Evolutionary conservation across 2,113 vertebrate genomes (phyloP).

Genomic region (Andinoacara biseriatus): DNA sequence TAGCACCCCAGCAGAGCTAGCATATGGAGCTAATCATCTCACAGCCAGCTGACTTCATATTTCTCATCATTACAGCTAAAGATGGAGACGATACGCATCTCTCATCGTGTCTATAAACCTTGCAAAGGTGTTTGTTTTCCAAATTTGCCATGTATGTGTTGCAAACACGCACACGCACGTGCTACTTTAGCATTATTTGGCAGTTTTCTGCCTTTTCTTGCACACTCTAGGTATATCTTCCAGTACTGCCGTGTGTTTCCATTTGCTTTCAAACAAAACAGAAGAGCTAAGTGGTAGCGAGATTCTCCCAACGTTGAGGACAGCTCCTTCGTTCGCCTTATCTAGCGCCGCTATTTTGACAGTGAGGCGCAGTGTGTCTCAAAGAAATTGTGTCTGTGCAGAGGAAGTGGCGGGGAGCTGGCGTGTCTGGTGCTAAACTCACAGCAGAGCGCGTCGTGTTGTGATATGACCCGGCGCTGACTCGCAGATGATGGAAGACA

Average conservation of each 20-base stretch:
- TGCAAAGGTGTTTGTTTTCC: conserved; percentile 5
- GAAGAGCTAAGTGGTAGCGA: conserved; percentile 16
- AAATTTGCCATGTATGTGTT: not conserved
- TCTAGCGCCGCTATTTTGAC: conserved; percentile 50
- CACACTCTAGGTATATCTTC: not conserved
- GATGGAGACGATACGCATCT: conserved; percentile 3
- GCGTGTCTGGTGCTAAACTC: conserved; percentile 64
- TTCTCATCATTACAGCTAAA: conserved; percentile 51
- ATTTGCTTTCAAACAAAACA: not conserved
- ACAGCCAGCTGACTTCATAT: conserved; percentile 53
- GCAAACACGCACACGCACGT: too few species aligned
- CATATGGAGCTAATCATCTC: conserved; percentile 62
- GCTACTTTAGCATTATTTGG: not conserved
- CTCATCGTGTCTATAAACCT: not conserved
- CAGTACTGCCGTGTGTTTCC: not conserved
- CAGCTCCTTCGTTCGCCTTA: conserved; percentile 41
- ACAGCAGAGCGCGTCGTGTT: conserved; percentile 63
- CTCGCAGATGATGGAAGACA: conserved; percentile 64
- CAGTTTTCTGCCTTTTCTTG: not conserved
- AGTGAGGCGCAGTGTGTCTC: conserved; percentile 40
- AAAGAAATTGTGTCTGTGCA: conserved; percentile 50
- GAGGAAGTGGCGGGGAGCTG: conserved; percentile 53
- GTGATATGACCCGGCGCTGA: conserved; percentile 69
- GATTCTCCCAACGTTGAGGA: conserved; percentile 21
- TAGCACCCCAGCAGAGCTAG: conserved; percentile 26